Percentiles rank a stretch among this genome's conserved stretches.
These are phyloP conservation scores for Melanostoma mellinum DNA, from an alignment of 2,888 invertebrate genomes.

Conservation along the genomic window DNA sequence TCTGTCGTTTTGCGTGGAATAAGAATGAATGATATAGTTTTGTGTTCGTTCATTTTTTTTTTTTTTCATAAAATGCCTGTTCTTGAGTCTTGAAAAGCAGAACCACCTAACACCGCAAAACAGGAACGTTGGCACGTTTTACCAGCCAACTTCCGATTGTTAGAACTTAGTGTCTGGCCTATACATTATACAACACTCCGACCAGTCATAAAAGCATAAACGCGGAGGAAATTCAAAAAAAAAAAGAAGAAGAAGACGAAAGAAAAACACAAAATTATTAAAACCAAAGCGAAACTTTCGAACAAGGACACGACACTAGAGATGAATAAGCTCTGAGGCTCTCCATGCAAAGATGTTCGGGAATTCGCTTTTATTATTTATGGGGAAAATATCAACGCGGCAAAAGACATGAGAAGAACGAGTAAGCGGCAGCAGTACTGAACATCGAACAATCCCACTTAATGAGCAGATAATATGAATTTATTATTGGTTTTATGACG, in stretches of 20 bases:
- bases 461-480: slow-evolving; percentile 73
- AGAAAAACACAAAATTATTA: slow-evolving; percentile 22
- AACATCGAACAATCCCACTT: slow-evolving; percentile 59
- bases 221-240: slow-evolving; percentile 18
- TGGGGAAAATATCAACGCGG: slow-evolving; percentile 58
- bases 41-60: slow-evolving; percentile 10
- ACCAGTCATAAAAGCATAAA: slow-evolving; percentile 48
- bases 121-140: slow-evolving; percentile 57
- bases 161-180: slow-evolving; percentile 34
- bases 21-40: slow-evolving; percentile 64
- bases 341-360: slow-evolving; percentile 57
- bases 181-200: slow-evolving; percentile 2
- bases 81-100: background rate
- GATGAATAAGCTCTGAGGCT: slow-evolving; percentile 69
- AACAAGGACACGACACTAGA: slow-evolving; percentile 60
- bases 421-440: background rate
- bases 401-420: background rate
- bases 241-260: slow-evolving; percentile 9
- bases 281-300: slow-evolving; percentile 54
- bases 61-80: background rate
- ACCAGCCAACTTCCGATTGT: slow-evolving; percentile 41
- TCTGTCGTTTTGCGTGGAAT: slow-evolving; percentile 48
- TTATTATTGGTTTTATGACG: slow-evolving; percentile 71
- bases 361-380: slow-evolving; percentile 69
- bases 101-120: background rate